Conservation (phyloP, 2,888 invertebrate species). For the Dromius quadrimaculatus region DNA sequence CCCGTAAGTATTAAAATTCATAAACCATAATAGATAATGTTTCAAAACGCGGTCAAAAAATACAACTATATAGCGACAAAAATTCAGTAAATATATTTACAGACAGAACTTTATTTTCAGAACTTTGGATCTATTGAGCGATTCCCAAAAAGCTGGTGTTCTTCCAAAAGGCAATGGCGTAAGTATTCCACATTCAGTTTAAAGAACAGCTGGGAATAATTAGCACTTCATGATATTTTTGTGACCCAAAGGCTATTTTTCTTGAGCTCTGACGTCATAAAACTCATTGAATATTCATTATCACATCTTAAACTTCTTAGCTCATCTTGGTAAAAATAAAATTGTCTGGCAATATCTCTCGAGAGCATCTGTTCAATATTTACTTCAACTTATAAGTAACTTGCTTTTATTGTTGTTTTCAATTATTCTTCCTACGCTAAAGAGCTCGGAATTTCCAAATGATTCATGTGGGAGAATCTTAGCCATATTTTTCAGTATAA, state of each 20-base stretch:
- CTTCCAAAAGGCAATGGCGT: constrained; percentile 73
- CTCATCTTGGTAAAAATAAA: constrained; percentile 1
- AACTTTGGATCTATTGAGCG: constrained; percentile 68
- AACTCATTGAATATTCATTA: constrained; percentile 19
- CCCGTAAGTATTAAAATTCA: constrained; percentile 76
- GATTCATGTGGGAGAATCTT: no score
- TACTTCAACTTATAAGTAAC: neutral
- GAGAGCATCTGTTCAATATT: neutral
- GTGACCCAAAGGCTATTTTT: constrained; percentile 1
- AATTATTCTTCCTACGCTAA: neutral
- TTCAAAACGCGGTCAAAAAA: neutral
- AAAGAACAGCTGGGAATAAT: constrained; percentile 2
- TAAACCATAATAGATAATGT: neutral
- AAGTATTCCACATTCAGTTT: constrained; percentile 60
- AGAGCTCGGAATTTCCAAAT: no score
- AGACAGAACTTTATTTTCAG: constrained; percentile 60
- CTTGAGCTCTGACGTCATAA: constrained; percentile 5
- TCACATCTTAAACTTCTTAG: constrained; percentile 1
- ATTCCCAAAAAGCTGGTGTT: constrained; percentile 64
- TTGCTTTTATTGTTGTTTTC: neutral
- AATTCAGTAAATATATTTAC: neutral
- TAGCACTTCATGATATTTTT: neutral
- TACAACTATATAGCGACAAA: neutral
- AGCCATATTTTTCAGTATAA: no score
- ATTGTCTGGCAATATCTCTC: constrained; percentile 6